Conservation (phyloP, 2,888 invertebrate genomes). For the Philaethria dido region DNA sequence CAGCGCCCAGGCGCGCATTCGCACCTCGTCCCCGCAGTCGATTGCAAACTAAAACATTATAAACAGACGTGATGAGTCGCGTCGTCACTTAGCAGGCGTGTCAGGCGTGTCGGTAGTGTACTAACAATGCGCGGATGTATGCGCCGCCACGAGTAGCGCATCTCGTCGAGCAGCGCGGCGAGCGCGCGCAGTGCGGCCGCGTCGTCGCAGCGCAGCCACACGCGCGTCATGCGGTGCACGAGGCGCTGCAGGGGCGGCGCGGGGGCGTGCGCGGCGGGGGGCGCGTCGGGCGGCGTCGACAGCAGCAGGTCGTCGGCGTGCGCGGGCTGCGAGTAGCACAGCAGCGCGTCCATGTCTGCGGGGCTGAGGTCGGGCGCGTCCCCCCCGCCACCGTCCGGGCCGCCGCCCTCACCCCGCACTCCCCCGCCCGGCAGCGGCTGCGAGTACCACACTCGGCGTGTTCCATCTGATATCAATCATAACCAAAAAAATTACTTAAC, state of each 20-base stretch:
- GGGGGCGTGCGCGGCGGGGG: slow-evolving; percentile 85
- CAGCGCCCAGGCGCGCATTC: slow-evolving; percentile 65
- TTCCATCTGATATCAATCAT: slow-evolving; percentile 39
- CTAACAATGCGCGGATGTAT: slow-evolving; percentile 62
- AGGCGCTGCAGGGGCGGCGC: slow-evolving; percentile 86
- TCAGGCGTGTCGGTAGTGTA: slow-evolving; percentile 45
- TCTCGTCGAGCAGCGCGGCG: slow-evolving; percentile 81
- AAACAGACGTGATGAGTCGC: neutral
- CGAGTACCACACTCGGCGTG: slow-evolving; percentile 52
- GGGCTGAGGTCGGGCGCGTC: slow-evolving; percentile 49
- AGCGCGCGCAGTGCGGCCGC: slow-evolving; percentile 87
- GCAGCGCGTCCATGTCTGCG: slow-evolving; percentile 78
- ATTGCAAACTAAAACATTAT: slow-evolving; percentile 72
- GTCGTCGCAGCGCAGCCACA: slow-evolving; percentile 90
- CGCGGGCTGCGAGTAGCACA: slow-evolving; percentile 95
- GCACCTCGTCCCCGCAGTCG: slow-evolving; percentile 61
- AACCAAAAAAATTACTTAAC: too few relatives aligned
- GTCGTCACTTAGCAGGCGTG: too few relatives aligned
- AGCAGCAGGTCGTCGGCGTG: slow-evolving; percentile 92
- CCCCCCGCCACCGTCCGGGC: too few relatives aligned
- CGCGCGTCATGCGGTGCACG: slow-evolving; percentile 96
- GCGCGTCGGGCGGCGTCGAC: slow-evolving; percentile 86
- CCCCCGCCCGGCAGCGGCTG: slow-evolving; percentile 45
- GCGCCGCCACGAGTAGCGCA: slow-evolving; percentile 70
- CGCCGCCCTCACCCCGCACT: slow-evolving; percentile 49